phyloP scores from a whole-genome alignment of 1,140 invertebrate species.

The Stegodyphus dumicola region DNA sequence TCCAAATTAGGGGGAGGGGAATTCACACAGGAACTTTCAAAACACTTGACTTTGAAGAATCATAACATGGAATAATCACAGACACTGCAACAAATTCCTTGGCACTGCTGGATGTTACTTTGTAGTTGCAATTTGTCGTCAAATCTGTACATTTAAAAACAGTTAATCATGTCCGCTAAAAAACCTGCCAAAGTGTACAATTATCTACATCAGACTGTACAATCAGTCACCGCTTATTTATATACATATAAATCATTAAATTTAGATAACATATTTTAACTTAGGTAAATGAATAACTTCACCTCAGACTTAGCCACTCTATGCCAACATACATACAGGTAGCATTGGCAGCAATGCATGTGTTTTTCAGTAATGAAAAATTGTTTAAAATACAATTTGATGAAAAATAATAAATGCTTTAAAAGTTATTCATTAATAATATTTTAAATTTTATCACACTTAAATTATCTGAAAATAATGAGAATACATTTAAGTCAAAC shows the following conservation, averaged over 20 bases:
- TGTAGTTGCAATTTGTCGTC: slow-evolving; percentile 39
- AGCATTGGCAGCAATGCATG: no score
- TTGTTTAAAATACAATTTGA: no score
- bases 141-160: slow-evolving; percentile 44
- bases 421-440: no score
- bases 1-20: slow-evolving; percentile 18
- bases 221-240: slow-evolving; percentile 20
- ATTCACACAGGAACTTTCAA: slow-evolving; percentile 59
- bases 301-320: no score
- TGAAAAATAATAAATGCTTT: no score
- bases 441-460: no score
- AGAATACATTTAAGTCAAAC: no score
- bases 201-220: slow-evolving; percentile 49
- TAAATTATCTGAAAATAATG: no score
- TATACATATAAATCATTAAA: slow-evolving; percentile 48
- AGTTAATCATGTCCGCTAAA: slow-evolving; percentile 40
- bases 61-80: slow-evolving; percentile 55
- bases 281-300: no score
- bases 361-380: no score
- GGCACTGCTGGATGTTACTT: slow-evolving; percentile 59
- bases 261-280: no score
- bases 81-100: slow-evolving; percentile 56
- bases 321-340: no score
- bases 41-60: slow-evolving; percentile 58
- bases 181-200: slow-evolving; percentile 47